These are phyloP conservation scores for Lepidotrigona ventralis DNA, from an alignment of 1,140 invertebrate genomes.

Conservation along the genomic window DNA sequence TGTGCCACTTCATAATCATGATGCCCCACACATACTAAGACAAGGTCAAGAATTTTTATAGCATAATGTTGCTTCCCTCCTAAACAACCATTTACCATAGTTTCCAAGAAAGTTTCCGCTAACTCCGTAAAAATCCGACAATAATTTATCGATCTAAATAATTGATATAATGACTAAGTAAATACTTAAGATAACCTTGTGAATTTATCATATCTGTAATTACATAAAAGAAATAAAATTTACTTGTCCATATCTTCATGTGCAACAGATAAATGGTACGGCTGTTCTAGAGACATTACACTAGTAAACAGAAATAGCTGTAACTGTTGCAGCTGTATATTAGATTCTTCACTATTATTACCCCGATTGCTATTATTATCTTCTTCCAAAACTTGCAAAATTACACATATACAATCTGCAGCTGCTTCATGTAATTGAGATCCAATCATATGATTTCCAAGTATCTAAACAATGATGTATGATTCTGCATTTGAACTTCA, in stretches of 20 bases:
- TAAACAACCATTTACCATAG: conserved; percentile 84
- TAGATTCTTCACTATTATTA: conserved; percentile 80
- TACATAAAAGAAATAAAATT: conserved; percentile 33
- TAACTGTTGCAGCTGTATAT: conserved; percentile 84
- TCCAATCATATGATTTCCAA: conserved; percentile 84
- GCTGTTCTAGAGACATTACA: conserved; percentile 89
- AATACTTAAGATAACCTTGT: conserved; percentile 11
- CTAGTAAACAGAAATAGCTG: conserved; percentile 86
- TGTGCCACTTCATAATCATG: conserved; percentile 98
- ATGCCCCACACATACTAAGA: conserved; percentile 95
- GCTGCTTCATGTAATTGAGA: conserved; percentile 93
- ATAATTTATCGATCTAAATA: conserved; percentile 91
- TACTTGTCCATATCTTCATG: conserved; percentile 93
- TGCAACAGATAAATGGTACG: conserved; percentile 95
- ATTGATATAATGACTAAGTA: conserved; percentile 46
- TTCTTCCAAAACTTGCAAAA: conserved; percentile 89
- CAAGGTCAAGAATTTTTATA: conserved; percentile 92
- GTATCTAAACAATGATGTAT: conserved; percentile 72
- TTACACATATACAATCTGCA: conserved; percentile 93
- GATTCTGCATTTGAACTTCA: neutral
- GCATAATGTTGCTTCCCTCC: conserved; percentile 86
- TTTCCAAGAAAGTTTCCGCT: conserved; percentile 93
- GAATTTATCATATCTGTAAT: neutral
- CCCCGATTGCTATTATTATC: conserved; percentile 82
- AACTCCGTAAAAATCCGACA: conserved; percentile 97